Percentiles rank a stretch among this genome's conserved stretches.
Conservation (phyloP, 2,113 vertebrate genomes). For the Cephalopholis sonnerati region DNA sequence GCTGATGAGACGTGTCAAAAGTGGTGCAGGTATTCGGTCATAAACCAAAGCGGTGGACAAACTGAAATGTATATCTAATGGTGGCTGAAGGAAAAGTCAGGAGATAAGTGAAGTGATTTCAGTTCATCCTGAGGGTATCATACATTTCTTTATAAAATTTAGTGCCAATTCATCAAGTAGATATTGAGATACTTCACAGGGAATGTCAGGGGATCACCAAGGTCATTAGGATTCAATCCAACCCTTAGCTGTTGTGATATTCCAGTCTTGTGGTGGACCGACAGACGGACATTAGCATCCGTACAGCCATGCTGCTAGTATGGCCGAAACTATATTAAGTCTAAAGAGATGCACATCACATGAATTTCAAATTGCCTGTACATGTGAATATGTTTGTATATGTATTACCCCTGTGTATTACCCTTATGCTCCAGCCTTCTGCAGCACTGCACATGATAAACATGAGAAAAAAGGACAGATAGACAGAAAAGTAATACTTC, state of each 20-base stretch:
- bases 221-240: background rate
- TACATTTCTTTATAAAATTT: background rate
- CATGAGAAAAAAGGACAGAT: background rate
- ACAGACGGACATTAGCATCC: background rate
- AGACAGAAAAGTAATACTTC: background rate
- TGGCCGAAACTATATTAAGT: background rate
- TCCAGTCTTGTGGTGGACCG: background rate
- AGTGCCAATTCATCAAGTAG: background rate
- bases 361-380: background rate
- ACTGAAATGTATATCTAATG: too few relatives aligned
- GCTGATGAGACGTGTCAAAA: background rate
- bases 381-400: conserved; percentile 7
- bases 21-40: background rate
- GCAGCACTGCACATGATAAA: background rate
- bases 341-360: background rate
- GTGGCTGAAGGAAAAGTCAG: background rate
- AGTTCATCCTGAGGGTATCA: background rate
- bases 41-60: background rate
- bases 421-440: background rate
- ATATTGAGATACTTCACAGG: background rate
- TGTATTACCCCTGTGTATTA: background rate
- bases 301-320: background rate
- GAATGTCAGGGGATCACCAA: background rate
- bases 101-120: background rate
- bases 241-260: background rate